Percentiles rank a stretch among this genome's conserved stretches.
Evolutionary conservation across 1,140 invertebrate genomes (phyloP).

Genomic region (Hyles euphorbiae): DNA sequence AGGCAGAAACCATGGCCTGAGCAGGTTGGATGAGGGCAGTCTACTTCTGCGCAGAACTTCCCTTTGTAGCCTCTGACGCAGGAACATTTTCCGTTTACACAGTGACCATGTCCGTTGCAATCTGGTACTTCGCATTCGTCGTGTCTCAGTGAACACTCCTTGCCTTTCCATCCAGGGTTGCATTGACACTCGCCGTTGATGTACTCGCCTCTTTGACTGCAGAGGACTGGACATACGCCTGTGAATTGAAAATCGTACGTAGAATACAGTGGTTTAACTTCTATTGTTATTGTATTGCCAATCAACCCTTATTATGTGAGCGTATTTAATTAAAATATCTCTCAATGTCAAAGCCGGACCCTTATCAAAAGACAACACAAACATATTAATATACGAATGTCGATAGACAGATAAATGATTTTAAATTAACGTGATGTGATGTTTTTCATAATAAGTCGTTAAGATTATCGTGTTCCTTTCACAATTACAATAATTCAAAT

Average conservation of each 20-base stretch:
- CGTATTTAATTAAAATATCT: too few relatives aligned
- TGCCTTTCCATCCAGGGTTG: conserved; percentile 97
- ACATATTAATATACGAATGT: too few relatives aligned
- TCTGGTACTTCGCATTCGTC: conserved; percentile 96
- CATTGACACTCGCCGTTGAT: conserved; percentile 97
- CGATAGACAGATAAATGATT: too few relatives aligned
- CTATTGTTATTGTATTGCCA: too few relatives aligned
- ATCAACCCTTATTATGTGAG: too few relatives aligned
- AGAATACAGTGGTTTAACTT: too few relatives aligned
- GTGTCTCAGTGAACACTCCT: conserved; percentile 94
- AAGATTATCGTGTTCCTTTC: too few relatives aligned
- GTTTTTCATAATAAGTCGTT: too few relatives aligned
- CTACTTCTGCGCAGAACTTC: conserved; percentile 92
- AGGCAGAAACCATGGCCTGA: conserved; percentile 96
- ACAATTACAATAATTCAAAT: too few relatives aligned
- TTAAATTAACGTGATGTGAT: too few relatives aligned
- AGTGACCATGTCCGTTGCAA: conserved; percentile 96
- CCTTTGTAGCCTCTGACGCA: conserved; percentile 96
- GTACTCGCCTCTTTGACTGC: conserved; percentile 96
- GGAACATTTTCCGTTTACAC: conserved; percentile 94
- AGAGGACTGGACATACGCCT: conserved; percentile 96
- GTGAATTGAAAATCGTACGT: conserved; percentile 27
- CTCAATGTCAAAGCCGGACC: too few relatives aligned
- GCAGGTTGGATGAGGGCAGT: conserved; percentile 97
- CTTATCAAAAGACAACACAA: too few relatives aligned